Conservation (phyloP, 2,113 vertebrate species). For the Campylomormyrus tamandua region DNA sequence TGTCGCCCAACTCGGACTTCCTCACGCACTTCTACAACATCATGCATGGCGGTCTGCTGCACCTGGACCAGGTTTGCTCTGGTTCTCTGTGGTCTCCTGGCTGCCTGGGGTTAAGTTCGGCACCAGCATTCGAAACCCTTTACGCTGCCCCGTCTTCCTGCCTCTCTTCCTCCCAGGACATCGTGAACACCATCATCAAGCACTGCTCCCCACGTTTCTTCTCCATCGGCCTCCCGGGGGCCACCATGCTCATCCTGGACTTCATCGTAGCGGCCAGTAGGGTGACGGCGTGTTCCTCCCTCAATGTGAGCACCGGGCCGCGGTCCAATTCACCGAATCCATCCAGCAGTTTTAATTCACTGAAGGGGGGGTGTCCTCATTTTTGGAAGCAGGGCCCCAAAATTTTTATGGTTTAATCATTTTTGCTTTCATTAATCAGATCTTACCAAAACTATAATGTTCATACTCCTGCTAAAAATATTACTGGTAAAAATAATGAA, state of each 20-base stretch:
- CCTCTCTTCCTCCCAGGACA: constrained; percentile 69
- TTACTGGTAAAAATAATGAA: background rate
- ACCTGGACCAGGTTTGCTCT: constrained; percentile 82
- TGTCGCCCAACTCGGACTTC: constrained; percentile 94
- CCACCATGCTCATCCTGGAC: constrained; percentile 95
- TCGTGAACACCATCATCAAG: constrained; percentile 98
- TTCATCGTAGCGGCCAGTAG: constrained; percentile 92
- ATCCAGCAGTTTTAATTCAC: background rate
- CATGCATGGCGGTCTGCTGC: constrained; percentile 95
- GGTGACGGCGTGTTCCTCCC: constrained; percentile 88
- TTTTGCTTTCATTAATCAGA: background rate
- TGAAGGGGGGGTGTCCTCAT: background rate
- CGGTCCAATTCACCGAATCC: background rate
- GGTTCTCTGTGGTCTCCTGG: background rate
- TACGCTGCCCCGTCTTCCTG: constrained; percentile 20
- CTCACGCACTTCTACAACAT: constrained; percentile 98
- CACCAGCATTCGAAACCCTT: too few relatives aligned
- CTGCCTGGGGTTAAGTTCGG: background rate
- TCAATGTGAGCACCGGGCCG: constrained; percentile 70
- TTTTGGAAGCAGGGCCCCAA: background rate
- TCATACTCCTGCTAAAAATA: background rate
- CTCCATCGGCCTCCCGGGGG: constrained; percentile 90
- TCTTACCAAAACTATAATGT: background rate
- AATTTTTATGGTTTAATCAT: background rate
- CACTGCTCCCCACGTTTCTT: constrained; percentile 97